Conservation (phyloP, 2,113 vertebrate species). For the Tetraodon nigroviridis region DNA sequence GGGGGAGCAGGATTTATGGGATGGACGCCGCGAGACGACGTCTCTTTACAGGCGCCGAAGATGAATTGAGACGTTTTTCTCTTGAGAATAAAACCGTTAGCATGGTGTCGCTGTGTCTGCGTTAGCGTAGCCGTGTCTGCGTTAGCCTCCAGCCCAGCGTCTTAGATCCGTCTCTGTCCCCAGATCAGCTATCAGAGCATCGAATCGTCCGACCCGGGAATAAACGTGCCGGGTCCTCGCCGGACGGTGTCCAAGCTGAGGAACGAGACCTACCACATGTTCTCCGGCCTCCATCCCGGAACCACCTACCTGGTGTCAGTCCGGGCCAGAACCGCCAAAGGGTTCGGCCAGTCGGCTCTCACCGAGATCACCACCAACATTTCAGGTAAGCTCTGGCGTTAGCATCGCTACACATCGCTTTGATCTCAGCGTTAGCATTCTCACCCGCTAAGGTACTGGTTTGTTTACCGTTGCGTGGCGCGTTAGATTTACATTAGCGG, state of each 20-base stretch:
- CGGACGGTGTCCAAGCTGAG: conserved; percentile 90
- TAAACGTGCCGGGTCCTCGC: conserved; percentile 87
- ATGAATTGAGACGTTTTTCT: conserved; percentile 44
- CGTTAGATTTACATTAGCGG: no score
- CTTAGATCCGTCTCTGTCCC: background rate
- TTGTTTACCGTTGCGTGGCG: no score
- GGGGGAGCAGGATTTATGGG: conserved; percentile 38
- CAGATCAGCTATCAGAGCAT: conserved; percentile 98
- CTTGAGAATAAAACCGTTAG: conserved; percentile 26
- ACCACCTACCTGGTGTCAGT: conserved; percentile 96
- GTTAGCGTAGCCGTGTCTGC: no score
- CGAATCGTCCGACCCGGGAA: conserved; percentile 86
- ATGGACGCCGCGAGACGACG: conserved; percentile 9
- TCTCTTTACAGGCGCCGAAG: conserved; percentile 17
- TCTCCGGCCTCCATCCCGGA: conserved; percentile 90
- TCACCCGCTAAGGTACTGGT: no score
- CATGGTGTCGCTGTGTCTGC: no score
- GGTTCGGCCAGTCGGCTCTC: conserved; percentile 89
- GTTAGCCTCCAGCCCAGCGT: no score
- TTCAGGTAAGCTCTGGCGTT: conserved; percentile 75
- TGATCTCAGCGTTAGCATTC: no score
- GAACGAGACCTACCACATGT: conserved; percentile 95
- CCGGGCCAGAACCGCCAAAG: conserved; percentile 86
- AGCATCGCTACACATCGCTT: no score
- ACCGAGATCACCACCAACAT: conserved; percentile 98